Evolutionary conservation across 2,888 invertebrate genomes (phyloP).

Genomic region (Drosophila lacicola): DNA sequence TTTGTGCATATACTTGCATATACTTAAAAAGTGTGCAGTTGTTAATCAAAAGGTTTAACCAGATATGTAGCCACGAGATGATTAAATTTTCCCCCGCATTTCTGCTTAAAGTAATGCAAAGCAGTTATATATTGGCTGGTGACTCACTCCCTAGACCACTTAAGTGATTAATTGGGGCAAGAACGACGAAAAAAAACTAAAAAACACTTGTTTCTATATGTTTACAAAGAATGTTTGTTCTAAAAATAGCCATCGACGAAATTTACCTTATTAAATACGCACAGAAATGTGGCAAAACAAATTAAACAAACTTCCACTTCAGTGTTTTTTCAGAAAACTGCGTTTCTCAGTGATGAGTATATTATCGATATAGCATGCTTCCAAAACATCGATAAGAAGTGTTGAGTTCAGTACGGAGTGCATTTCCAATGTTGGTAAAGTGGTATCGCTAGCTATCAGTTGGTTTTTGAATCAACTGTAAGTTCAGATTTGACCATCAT

Average conservation of each 20-base stretch:
- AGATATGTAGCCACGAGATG: background rate
- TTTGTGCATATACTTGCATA: background rate
- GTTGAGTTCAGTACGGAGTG: slow-evolving; percentile 21
- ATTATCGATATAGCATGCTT: slow-evolving; percentile 1
- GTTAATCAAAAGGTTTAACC: background rate
- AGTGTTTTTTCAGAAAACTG: slow-evolving; percentile 49
- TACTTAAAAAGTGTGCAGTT: background rate
- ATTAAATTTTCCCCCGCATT: background rate
- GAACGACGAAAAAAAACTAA: slow-evolving; percentile 1
- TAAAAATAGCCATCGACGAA: background rate
- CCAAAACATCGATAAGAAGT: slow-evolving; percentile 22
- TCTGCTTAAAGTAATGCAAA: slow-evolving; percentile 10
- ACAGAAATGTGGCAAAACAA: slow-evolving; percentile 38
- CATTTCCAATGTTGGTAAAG: background rate
- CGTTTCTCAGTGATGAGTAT: slow-evolving; percentile 31
- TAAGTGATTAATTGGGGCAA: slow-evolving; percentile 31
- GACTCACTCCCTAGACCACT: slow-evolving; percentile 37
- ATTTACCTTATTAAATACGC: slow-evolving; percentile 31
- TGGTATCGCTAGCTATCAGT: background rate
- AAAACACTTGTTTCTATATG: slow-evolving; percentile 10
- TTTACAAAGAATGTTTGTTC: background rate
- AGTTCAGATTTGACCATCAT: no score
- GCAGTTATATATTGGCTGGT: slow-evolving; percentile 36
- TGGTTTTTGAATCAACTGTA: background rate
- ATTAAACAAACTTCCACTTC: slow-evolving; percentile 1